These are phyloP conservation scores for Hypsopygia costalis DNA, from an alignment of 2,888 invertebrate species.

Conservation along the genomic window DNA sequence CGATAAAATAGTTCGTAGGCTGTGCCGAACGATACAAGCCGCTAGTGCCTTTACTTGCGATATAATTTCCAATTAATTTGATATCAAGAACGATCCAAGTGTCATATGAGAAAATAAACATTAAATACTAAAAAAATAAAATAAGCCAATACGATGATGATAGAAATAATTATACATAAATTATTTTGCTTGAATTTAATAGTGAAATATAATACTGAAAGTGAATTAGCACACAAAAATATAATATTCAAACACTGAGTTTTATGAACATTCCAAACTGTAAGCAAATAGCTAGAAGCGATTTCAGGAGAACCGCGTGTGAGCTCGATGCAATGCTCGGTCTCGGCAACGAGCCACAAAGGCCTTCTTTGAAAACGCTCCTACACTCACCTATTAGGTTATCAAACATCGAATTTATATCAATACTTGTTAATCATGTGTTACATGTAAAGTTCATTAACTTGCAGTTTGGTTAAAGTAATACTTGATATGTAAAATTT, in stretches of 20 bases:
- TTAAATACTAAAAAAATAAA: conserved; percentile 2
- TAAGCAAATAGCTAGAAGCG: conserved; percentile 41
- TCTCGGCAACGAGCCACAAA: too few species aligned
- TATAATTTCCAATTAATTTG: background rate
- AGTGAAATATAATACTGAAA: conserved; percentile 32
- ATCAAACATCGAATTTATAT: too few species aligned
- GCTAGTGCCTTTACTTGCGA: too few species aligned
- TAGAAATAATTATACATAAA: conserved; percentile 20
- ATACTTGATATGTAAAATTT: conserved; percentile 41
- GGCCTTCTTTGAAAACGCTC: too few species aligned
- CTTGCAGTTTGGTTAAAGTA: conserved; percentile 58
- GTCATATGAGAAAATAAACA: background rate
- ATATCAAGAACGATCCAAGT: background rate
- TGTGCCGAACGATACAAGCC: background rate
- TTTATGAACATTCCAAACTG: conserved; percentile 56
- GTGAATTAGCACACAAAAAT: conserved; percentile 47
- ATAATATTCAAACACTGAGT: conserved; percentile 46
- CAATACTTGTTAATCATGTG: too few species aligned
- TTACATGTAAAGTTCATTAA: conserved; percentile 37
- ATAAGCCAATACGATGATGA: conserved; percentile 13
- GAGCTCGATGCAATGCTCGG: too few species aligned
- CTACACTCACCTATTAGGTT: too few species aligned
- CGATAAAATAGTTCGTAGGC: conserved; percentile 1
- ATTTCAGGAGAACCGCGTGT: background rate
- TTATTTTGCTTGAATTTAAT: conserved; percentile 19